phyloP scores from a whole-genome alignment of 1,140 invertebrate species.

The Drosophila ironensis region DNA sequence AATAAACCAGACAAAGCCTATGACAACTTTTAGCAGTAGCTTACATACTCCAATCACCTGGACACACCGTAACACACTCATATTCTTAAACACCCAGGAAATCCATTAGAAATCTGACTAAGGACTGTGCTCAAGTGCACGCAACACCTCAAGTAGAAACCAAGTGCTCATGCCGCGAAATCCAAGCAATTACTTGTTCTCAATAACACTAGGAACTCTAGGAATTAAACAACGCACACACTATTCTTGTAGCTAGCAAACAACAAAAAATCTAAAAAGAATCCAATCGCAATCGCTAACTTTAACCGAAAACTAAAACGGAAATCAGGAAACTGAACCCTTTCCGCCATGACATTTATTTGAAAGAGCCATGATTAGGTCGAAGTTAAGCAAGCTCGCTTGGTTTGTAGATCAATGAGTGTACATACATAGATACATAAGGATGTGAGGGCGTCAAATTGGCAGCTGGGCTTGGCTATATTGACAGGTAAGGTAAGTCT shows the following conservation, averaged over 20 bases:
- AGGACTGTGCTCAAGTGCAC: constrained; percentile 5
- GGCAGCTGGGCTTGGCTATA: constrained; percentile 27
- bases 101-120: background rate
- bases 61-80: background rate
- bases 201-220: constrained; percentile 40
- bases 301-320: constrained; percentile 7
- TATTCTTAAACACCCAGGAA: background rate
- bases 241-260: constrained; percentile 48
- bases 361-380: constrained; percentile 57
- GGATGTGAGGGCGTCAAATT: constrained; percentile 10
- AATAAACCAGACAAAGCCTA: constrained; percentile 13
- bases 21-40: constrained; percentile 4
- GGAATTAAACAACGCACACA: constrained; percentile 55
- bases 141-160: constrained; percentile 35
- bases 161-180: constrained; percentile 41
- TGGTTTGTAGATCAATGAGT: constrained; percentile 22
- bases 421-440: constrained; percentile 26
- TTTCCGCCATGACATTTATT: constrained; percentile 47
- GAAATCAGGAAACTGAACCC: constrained; percentile 9
- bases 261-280: constrained; percentile 21
- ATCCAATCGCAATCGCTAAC: constrained; percentile 17
- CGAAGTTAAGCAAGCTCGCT: constrained; percentile 28
- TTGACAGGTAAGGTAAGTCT: constrained; percentile 26
- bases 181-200: constrained; percentile 25
- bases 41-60: background rate